These are phyloP conservation scores for Antheraea pernyi DNA, from an alignment of 1,140 invertebrate species.

Conservation along the genomic window DNA sequence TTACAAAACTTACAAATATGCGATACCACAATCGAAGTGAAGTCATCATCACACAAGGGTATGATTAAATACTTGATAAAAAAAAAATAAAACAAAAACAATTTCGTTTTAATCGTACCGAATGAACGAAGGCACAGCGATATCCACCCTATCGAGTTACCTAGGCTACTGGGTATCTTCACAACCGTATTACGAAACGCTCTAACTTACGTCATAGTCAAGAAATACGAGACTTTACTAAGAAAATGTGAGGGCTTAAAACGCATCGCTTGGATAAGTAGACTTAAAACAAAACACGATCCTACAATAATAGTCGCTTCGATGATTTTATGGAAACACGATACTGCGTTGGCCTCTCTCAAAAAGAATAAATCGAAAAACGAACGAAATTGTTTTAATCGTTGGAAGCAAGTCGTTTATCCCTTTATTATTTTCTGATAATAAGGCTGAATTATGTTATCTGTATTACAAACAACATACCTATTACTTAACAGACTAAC, in stretches of 20 bases:
- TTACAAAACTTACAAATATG: neutral
- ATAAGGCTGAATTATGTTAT: slow-evolving; percentile 22
- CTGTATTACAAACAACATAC: neutral
- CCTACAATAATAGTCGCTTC: slow-evolving; percentile 72
- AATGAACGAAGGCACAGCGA: slow-evolving; percentile 70
- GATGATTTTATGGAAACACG: slow-evolving; percentile 77
- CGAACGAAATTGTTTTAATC: slow-evolving; percentile 78
- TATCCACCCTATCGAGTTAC: slow-evolving; percentile 76
- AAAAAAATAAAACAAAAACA: slow-evolving; percentile 43
- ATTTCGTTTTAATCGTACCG: slow-evolving; percentile 73
- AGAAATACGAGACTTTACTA: slow-evolving; percentile 31
- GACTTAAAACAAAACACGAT: slow-evolving; percentile 55
- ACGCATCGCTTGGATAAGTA: slow-evolving; percentile 12
- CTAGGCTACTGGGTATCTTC: slow-evolving; percentile 75
- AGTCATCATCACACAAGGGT: neutral
- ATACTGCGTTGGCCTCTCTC: slow-evolving; percentile 73
- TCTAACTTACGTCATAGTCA: slow-evolving; percentile 25
- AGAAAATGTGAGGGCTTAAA: slow-evolving; percentile 32
- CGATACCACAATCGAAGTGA: neutral
- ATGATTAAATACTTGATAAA: neutral
- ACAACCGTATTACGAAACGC: slow-evolving; percentile 28
- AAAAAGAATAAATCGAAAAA: slow-evolving; percentile 71
- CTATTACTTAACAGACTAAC: no score
- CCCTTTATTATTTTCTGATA: slow-evolving; percentile 56
- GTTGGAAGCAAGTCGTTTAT: slow-evolving; percentile 59